Base-by-base conservation (phyloP, 2,797 vertebrate genomes). In the Typhlichthys subterraneus region DNA sequence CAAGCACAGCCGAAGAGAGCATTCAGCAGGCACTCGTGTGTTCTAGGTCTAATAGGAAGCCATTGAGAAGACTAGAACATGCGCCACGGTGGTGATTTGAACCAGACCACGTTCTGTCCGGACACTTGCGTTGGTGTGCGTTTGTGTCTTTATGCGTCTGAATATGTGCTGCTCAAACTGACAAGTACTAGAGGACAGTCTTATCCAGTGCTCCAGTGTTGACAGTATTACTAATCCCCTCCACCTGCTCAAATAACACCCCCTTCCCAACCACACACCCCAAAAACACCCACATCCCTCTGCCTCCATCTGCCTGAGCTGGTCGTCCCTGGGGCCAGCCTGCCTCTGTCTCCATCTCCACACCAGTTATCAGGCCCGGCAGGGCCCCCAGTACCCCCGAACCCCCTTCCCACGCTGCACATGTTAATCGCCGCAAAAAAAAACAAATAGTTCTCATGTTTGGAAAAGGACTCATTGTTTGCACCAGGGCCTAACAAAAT, bases 171-270 rank as follows among this genome's bases (percentile, higher is more conserved):
- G 87, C 90, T 91, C 79, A 83, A 89, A 91, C 81, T 77, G 79
- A 86, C 75, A 80, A 81, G 85, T 80, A 86, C 75, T 86, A 84
- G 89, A 83, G 85, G 93, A 94, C 93, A 94, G 94, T 94, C 94
- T 96, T 96, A 98, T 97, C 95, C 95, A 87, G 89, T 85, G 80
- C 88, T 89, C 85, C 93, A 94, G 92, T 97, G 94, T 98, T 98
- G 96, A 98, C 95, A 90, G 89, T 95, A 89, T 87, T 89, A 89
- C 95, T 99, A 99, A 99, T 99, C 96, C 96, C 93, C 94, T 95
- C 95, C 95, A 98, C 96, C 96, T 99, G 96, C 95, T 98, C 96
- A 99, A 99, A 98, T 89, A 94, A 75, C 70, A 79, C 73, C 83
- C 86, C 76, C 78, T 90, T 81, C 87, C 87, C 83, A 81, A 67